These are phyloP conservation scores for Colius striatus DNA, from an alignment of 2,113 vertebrate species.

Conservation along the genomic window DNA sequence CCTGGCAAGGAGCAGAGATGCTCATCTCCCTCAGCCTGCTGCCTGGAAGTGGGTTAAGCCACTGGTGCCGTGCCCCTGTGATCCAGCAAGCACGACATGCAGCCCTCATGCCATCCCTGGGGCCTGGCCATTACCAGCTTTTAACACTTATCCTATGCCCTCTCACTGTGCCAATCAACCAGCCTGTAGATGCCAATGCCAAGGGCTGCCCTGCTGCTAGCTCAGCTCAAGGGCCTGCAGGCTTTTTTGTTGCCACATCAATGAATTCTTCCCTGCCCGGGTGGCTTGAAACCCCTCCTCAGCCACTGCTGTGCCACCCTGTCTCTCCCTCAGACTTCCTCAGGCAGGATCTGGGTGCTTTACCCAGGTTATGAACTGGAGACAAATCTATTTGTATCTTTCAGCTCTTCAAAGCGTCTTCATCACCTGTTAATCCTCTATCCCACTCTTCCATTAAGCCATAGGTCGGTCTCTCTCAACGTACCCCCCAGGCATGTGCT, in stretches of 20 bases:
- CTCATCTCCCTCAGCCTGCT: not conserved
- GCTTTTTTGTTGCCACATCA: not conserved
- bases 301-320: not conserved
- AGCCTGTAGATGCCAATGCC: not conserved
- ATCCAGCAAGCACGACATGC: rapidly evolving
- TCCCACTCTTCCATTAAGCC: not conserved
- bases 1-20: not conserved
- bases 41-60: not conserved
- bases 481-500: not conserved
- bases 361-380: not conserved
- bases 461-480: not conserved
- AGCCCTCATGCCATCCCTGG: not conserved
- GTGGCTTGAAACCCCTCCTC: not conserved
- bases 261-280: not conserved
- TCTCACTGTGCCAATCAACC: rapidly evolving
- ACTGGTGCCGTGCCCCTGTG: not conserved
- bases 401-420: not conserved
- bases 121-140: not conserved
- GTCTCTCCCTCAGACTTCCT: not conserved
- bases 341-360: not conserved
- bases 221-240: not conserved
- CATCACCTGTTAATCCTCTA: not conserved
- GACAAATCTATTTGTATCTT: not conserved
- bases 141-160: rapidly evolving
- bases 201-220: not conserved